These are phyloP conservation scores for Andrena flavipes DNA, from an alignment of 2,888 invertebrate species.

Conservation along the genomic window DNA sequence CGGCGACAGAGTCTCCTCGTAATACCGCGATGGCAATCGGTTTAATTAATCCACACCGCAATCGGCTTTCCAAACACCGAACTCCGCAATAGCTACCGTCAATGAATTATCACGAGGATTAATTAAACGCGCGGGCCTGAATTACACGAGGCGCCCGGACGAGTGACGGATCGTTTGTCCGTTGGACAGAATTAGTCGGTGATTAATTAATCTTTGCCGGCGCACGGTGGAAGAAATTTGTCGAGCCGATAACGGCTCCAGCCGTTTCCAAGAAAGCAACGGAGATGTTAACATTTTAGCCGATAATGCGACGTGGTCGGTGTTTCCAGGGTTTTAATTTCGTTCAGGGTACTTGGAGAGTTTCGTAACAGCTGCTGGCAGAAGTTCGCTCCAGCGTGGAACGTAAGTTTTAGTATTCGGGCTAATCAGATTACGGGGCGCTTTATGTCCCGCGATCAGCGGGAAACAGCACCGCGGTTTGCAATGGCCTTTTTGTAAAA, in stretches of 20 bases:
- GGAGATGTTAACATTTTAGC: background rate
- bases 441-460: constrained; percentile 35
- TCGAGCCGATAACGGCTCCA: background rate
- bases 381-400: constrained; percentile 14
- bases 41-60: constrained; percentile 10
- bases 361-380: constrained; percentile 18
- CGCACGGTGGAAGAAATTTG: too few relatives aligned
- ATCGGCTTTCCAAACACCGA: background rate
- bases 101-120: constrained; percentile 36
- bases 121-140: constrained; percentile 25
- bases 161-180: constrained; percentile 1
- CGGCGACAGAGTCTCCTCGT: too few relatives aligned
- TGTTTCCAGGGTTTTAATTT: background rate
- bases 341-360: constrained; percentile 1
- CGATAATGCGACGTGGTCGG: background rate
- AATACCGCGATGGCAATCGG: background rate
- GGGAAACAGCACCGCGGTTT: background rate
- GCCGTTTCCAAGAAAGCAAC: background rate
- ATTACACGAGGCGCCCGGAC: background rate
- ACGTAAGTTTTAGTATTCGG: constrained; percentile 19
- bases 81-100: background rate
- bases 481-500: background rate
- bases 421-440: constrained; percentile 46
- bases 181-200: background rate
- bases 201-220: constrained; percentile 10